phyloP scores from a whole-genome alignment of 1,140 invertebrate genomes.

The Coenobita brevimanus region DNA sequence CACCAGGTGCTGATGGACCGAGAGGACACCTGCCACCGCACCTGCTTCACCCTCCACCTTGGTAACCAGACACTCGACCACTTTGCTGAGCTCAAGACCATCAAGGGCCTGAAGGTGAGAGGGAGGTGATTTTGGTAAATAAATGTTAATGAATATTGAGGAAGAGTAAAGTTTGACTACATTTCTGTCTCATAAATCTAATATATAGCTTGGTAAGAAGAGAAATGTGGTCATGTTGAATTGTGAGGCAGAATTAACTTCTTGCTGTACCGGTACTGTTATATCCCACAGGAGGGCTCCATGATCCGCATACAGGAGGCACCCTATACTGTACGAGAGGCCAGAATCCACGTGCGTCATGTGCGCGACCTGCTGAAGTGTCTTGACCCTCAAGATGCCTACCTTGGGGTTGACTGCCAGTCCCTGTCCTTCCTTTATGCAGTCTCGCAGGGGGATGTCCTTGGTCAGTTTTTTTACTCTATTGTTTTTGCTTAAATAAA shows the following conservation, averaged over 20 bases:
- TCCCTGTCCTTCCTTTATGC: conserved; percentile 96
- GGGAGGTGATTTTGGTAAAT: neutral
- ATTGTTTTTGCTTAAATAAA: no score
- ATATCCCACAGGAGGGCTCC: conserved; percentile 54
- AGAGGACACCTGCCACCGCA: conserved; percentile 97
- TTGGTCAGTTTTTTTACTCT: conserved; percentile 72
- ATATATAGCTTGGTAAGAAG: no score
- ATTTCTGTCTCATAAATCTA: no score
- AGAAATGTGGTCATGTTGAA: no score
- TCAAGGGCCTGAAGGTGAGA: conserved; percentile 95
- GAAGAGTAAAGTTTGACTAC: no score
- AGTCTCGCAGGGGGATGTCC: conserved; percentile 91
- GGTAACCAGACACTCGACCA: conserved; percentile 96
- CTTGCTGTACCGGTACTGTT: no score
- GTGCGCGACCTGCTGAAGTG: conserved; percentile 96
- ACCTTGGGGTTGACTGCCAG: conserved; percentile 95
- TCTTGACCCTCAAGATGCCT: conserved; percentile 93
- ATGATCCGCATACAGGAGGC: conserved; percentile 85
- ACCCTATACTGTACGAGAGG: conserved; percentile 97
- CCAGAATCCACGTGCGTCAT: conserved; percentile 96
- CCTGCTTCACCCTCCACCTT: conserved; percentile 97
- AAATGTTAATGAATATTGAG: no score
- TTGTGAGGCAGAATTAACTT: no score
- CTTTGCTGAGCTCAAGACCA: conserved; percentile 97
- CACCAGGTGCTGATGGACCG: conserved; percentile 98